Base-by-base conservation (phyloP, 2,113 vertebrate genomes). In the Xiphophorus hellerii region DNA sequence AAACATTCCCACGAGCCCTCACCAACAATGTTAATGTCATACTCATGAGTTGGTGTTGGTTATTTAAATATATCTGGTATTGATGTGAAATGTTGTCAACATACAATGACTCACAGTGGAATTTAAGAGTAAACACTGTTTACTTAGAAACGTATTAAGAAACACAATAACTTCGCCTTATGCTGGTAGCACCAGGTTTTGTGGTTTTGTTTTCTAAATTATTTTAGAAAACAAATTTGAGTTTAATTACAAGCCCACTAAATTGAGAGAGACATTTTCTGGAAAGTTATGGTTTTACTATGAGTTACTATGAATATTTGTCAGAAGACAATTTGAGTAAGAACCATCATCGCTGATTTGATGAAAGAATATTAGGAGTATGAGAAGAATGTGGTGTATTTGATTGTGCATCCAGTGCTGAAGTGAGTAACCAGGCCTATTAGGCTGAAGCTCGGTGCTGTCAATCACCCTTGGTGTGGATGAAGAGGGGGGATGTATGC, bases 401-500 rank as follows among this genome's bases (percentile, higher is more conserved):
- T 71, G 66, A 27, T 44, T 62, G 54, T 73, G 77, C 88, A 80
- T 91, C 85, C 87, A 65, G 68, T 51, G 3, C 33, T 71, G 60
- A 84, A 72, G 82, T 78, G 78, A 87, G 73, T 76, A 81, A 83
- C 78, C 76, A 84, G 76, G 80, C 73, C 80, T 77, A 73, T 84
- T 79, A 75, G 83, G 72, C 61, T 84, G 82, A 87, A 83, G 66
- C 80, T 76, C 73, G 13, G 64, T 73, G 77, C 87, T 79, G 92
- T 92, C 91, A 90, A 88, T 92, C 92, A 91, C 27, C 13, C 20
- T 30, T 63, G 80, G 71, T 67, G 75, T 74, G 71, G 76, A 44
- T 68, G 78, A 25, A 25, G 69, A 22, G 28, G 79, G 69, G 29
- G 80, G 54, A 54, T 62, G 82, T 87, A 91, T 91, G 89, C 90